These are phyloP conservation scores for Pantherophis alleghaniensis DNA, from an alignment of 2,797 vertebrate genomes.

Conservation along the genomic window DNA sequence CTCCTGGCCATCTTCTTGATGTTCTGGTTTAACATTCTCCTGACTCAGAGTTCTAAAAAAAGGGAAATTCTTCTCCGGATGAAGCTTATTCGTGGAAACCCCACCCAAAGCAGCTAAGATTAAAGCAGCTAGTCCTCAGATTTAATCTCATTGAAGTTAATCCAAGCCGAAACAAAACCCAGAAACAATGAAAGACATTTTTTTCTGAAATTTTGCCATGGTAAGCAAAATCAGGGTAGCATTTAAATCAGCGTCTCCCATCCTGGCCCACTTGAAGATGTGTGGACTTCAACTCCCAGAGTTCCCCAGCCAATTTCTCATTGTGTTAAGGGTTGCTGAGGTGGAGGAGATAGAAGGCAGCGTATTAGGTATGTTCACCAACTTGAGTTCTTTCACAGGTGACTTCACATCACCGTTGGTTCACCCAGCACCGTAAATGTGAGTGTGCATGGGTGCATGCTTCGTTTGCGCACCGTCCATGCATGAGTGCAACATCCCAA, in stretches of 20 bases:
- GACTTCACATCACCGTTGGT: no score
- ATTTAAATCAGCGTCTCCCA: background rate
- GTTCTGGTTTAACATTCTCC: no score
- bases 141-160: constrained; percentile 2
- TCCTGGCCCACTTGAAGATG: background rate
- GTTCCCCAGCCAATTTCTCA: background rate
- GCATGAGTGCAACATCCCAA: no score
- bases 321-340: background rate
- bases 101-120: background rate
- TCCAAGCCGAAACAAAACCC: background rate
- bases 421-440: no score
- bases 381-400: background rate
- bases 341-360: background rate
- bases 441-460: no score
- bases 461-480: fast-evolving
- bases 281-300: background rate
- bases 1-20: background rate
- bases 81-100: background rate
- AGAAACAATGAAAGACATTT: background rate
- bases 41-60: background rate
- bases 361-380: background rate
- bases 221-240: background rate
- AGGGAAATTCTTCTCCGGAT: background rate
- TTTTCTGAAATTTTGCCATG: background rate
- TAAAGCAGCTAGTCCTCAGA: background rate